Base-by-base conservation (phyloP, 2,113 vertebrate genomes). In the Tachuris rubrigastra region DNA sequence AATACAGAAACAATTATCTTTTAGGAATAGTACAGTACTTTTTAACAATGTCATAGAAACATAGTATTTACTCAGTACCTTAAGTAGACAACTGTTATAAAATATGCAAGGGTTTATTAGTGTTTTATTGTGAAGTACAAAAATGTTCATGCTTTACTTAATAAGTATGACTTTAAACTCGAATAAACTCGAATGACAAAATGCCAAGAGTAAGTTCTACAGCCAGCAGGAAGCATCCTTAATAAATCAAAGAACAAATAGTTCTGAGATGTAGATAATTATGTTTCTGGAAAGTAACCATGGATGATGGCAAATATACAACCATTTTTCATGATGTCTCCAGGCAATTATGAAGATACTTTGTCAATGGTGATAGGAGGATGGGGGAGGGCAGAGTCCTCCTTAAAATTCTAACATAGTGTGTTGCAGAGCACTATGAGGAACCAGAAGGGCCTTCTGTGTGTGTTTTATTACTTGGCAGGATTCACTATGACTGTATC, bases 211-310 rank as follows among this genome's bases (percentile, higher is more conserved):
- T 39, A 55, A 83, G 69, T 33, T 68, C 41, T 55, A 17, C 23
- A n/a, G n/a, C 46, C 58, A 63, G 56, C 79, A 85, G 84, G 73
- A 91, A 91, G 23, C 0, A 1, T 66, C 52, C 55, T 74, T 66
- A 52, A 72, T 93, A 92, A 85, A 94, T 83, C 44, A 79, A 83
- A 78, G 91, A 95, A n/a, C 44, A 89, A 63, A 63, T 81, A 52
- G 47, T 72, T 89, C 42, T 56, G 67, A 60, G 68, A 46, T 24
- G 5, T 7, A 93, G 83, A 94, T 88, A 83, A 85, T 77, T 69
- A 28, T 37, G 49, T 91, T 94, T 90, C 75, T 86, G 90, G 93
- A 83, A 94, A 90, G 71, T 96, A 94, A 91, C 87, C 87, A 82
- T 89, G 91, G 90, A 24, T 88, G 73, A 52, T 65, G 58, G 39